Conservation (phyloP, 2,797 vertebrate genomes). For the Clarias platycephalus region DNA sequence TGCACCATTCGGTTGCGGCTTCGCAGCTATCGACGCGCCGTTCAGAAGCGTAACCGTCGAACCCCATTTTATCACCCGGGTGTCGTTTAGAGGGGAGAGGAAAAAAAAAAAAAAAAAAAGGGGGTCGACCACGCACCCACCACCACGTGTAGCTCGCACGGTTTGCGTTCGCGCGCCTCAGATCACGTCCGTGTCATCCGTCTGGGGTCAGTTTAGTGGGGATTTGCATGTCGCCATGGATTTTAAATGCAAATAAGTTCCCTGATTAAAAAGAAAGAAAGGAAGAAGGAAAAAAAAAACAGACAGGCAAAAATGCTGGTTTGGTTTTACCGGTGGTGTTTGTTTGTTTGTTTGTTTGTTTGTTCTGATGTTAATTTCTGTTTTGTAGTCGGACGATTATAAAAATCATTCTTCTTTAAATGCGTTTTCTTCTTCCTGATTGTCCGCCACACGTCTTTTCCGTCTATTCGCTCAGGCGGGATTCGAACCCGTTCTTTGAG, state of each 20-base stretch:
- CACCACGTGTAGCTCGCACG: too few relatives aligned
- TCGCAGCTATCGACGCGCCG: background rate
- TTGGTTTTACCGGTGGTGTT: background rate
- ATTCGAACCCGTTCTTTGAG: too few relatives aligned
- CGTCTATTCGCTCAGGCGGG: too few relatives aligned
- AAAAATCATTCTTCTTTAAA: too few relatives aligned
- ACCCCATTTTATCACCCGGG: background rate
- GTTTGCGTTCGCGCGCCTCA: background rate
- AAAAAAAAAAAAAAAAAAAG: background rate
- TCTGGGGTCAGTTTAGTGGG: background rate
- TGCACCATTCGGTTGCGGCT: slow-evolving; percentile 22
- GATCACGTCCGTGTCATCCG: background rate
- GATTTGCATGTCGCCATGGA: slow-evolving; percentile 5
- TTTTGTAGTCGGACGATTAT: too few relatives aligned
- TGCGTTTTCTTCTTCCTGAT: too few relatives aligned
- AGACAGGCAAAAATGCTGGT: background rate
- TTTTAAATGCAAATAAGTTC: slow-evolving; percentile 13
- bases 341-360: background rate
- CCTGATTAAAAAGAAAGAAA: background rate
- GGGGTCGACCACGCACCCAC: too few relatives aligned
- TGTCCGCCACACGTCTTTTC: too few relatives aligned
- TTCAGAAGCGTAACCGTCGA: slow-evolving; percentile 25
- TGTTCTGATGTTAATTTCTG: too few relatives aligned
- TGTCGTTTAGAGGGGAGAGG: background rate
- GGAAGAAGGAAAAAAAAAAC: too few relatives aligned